Conservation (phyloP, 2,888 invertebrate genomes). For the Danaus chrysippus region DNA sequence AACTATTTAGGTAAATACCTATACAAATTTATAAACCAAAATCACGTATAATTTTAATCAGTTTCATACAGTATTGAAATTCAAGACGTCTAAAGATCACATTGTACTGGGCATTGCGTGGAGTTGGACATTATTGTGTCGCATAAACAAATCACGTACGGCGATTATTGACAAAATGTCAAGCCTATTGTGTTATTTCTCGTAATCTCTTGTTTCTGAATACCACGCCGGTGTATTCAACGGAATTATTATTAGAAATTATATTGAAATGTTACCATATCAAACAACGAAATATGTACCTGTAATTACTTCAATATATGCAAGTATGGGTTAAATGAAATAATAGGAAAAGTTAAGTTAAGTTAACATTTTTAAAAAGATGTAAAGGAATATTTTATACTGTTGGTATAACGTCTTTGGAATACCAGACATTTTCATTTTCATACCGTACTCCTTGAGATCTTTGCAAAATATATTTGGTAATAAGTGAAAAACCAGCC, state of each 20-base stretch:
- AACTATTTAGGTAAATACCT: not conserved
- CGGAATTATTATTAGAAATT: not conserved
- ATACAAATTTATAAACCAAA: not conserved
- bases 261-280: not conserved
- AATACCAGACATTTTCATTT: too few relatives aligned
- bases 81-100: not conserved
- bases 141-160: constrained; percentile 5
- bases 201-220: not conserved
- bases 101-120: not conserved
- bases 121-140: not conserved
- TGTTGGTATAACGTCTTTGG: too few relatives aligned
- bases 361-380: too few relatives aligned
- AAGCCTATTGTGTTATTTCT: constrained; percentile 1
- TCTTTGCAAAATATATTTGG: too few relatives aligned
- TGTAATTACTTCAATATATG: too few relatives aligned
- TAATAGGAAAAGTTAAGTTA: too few relatives aligned
- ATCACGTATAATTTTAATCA: not conserved
- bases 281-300: not conserved
- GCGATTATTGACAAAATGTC: constrained; percentile 3
- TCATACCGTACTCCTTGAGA: too few relatives aligned
- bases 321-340: too few relatives aligned
- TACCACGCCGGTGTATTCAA: not conserved
- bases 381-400: too few relatives aligned
- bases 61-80: not conserved
- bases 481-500: too few relatives aligned